These are phyloP conservation scores for Rattus rattus DNA, from an alignment of 2,113 vertebrate genomes.

Conservation along the genomic window DNA sequence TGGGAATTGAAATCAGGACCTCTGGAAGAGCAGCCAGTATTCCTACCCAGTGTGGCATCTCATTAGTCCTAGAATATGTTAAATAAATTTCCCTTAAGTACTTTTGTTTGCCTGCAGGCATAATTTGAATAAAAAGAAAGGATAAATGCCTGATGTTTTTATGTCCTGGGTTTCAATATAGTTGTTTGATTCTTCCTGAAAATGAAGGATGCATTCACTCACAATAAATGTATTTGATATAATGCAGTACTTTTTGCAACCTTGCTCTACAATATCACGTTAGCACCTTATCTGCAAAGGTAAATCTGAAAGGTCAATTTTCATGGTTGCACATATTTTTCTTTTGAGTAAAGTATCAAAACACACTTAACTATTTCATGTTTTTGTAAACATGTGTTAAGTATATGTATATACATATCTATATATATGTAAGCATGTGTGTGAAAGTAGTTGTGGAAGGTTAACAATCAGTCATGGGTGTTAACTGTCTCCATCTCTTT, in stretches of 20 bases:
- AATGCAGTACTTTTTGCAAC: not conserved
- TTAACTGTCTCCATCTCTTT: not conserved
- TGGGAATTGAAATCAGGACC: too few relatives aligned
- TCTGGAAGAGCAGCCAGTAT: too few relatives aligned
- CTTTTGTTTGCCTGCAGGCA: not conserved
- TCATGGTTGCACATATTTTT: not conserved
- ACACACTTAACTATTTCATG: slow-evolving; percentile 12
- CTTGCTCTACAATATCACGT: not conserved
- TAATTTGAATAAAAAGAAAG: not conserved
- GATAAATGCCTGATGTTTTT: not conserved
- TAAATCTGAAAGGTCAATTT: not conserved
- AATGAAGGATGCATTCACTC: not conserved
- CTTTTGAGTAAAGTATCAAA: not conserved
- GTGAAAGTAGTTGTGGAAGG: not conserved
- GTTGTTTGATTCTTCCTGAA: not conserved
- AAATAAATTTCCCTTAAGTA: not conserved
- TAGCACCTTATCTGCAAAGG: not conserved
- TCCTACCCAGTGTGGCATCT: too few relatives aligned
- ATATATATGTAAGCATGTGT: not conserved
- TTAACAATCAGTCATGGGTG: not conserved
- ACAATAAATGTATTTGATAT: not conserved
- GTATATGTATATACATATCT: not conserved
- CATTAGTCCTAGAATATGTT: not conserved
- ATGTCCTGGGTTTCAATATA: not conserved
- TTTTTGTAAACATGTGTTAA: not conserved